Evolutionary conservation across 53 echinoderm and acorn worm species (phyloP), one percentile per base, ranked within the genome.

Genomic region (Arbacia lixula): DNA sequence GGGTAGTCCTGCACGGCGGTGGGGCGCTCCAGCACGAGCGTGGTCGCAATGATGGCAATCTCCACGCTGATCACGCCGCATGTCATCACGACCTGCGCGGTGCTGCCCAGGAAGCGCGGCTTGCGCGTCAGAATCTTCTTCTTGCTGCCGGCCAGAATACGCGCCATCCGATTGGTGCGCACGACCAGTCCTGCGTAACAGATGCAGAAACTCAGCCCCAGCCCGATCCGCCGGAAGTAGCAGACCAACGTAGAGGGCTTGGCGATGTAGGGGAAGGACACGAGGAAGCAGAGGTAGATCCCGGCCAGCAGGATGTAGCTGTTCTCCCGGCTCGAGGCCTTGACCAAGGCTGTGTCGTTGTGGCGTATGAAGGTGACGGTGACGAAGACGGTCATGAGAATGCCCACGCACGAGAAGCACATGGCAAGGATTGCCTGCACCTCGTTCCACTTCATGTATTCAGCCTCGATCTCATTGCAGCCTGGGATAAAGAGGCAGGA

Each of bases 11-110:
- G 77, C 0, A 90, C 87, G 9, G 94, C 94, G 10, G 81, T 86
- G 0, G 99, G 99, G 20, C 91, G 90, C 43, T 95, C 94, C 1
- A 95, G 60, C 3, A 95, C 69, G 33, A 99, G 66, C 62, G 91
- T 78, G 3, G 89, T 72, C 0, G 87, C 83, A 11, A 91, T 95
- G 56, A 99, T 92, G 3, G 53, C 87, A 30, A 92, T 79, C 52
- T 99, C 89, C 35, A 89, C 69, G 26, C 83, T 86, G 40, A 99
- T 92, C 5, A 95, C 84, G 36, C 95, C 26, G 17, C 90, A 74
- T 11, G 99, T 99, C 88, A 99, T 99, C n/a, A 99, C 92, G 21
- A 99, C 89, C 88, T 99, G 99, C 36, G 99, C 94, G 28, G 95
- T 95, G 73, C 88, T 85, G 39, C 94, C 83, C 36, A 99, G 75